Conservation (phyloP, 2,113 vertebrate species). For the Sinocyclocheilus anshuiensis region DNA sequence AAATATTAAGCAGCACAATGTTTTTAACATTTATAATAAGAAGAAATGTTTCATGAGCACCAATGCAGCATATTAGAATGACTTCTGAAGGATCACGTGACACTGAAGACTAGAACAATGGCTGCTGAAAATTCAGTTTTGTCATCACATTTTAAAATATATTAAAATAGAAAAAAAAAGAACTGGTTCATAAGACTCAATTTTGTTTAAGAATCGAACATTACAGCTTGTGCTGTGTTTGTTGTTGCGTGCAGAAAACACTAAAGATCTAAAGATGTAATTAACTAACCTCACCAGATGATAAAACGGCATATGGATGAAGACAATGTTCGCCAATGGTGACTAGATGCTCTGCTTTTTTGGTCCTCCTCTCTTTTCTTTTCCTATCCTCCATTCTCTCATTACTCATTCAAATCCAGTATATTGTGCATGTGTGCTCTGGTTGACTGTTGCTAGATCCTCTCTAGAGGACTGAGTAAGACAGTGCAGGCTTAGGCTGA, state of each 20-base stretch:
- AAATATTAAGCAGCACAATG: background rate
- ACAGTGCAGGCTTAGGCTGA: conserved; percentile 54
- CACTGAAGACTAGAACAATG: background rate
- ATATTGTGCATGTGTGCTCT: conserved; percentile 44
- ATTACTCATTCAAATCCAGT: conserved; percentile 27
- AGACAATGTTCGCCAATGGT: background rate
- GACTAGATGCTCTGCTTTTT: background rate
- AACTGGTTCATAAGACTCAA: background rate
- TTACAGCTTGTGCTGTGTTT: background rate
- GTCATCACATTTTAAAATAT: background rate
- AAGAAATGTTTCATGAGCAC: background rate
- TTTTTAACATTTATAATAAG: background rate
- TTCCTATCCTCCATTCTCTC: conserved; percentile 32
- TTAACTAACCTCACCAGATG: background rate
- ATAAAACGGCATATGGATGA: background rate
- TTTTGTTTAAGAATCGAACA: background rate
- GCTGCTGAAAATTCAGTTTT: background rate
- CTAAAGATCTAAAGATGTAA: background rate
- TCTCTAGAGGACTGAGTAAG: conserved; percentile 54
- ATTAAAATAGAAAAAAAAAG: too few relatives aligned
- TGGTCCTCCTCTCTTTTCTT: background rate
- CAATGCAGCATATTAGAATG: background rate
- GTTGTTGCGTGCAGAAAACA: background rate
- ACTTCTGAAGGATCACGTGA: background rate
- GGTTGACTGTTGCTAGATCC: conserved; percentile 35